Evolutionary conservation across 2,888 invertebrate species (phyloP).

Genomic region (Antheraea yamamai): DNA sequence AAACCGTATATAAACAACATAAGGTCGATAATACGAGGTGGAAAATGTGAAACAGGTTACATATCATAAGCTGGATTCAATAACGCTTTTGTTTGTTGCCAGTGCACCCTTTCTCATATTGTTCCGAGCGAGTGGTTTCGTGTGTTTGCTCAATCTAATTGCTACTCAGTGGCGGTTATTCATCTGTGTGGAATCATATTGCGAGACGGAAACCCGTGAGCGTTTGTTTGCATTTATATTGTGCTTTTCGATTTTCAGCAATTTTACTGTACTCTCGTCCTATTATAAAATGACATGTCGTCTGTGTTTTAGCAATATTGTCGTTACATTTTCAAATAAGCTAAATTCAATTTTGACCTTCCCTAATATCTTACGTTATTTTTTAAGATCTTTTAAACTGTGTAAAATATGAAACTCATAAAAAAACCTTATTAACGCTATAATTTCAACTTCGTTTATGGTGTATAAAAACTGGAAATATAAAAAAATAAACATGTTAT

Average conservation of each 20-base stretch:
- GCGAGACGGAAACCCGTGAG: slow-evolving; percentile 46
- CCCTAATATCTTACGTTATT: too few species aligned
- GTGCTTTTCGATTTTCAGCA: slow-evolving; percentile 19
- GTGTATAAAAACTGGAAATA: too few species aligned
- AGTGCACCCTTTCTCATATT: slow-evolving; percentile 73
- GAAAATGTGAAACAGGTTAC: slow-evolving; percentile 23
- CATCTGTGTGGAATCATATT: slow-evolving; percentile 71
- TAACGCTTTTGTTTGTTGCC: slow-evolving; percentile 64
- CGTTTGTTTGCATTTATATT: slow-evolving; percentile 31
- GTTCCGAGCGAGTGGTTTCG: slow-evolving; percentile 70
- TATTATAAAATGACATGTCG: not conserved
- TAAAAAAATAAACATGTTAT: too few species aligned
- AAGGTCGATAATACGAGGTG: slow-evolving; percentile 8
- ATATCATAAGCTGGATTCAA: slow-evolving; percentile 30
- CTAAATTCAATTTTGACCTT: too few species aligned
- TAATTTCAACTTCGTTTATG: too few species aligned
- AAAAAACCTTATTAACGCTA: too few species aligned
- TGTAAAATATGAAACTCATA: too few species aligned
- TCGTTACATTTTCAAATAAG: not conserved
- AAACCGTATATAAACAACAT: not conserved
- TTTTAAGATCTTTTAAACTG: not conserved
- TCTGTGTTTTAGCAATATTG: not conserved
- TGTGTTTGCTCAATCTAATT: slow-evolving; percentile 79
- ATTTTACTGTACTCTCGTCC: not conserved
- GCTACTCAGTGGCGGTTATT: slow-evolving; percentile 73